Base-by-base conservation (phyloP, 2,797 vertebrate species). In the Numenius phaeopus region DNA sequence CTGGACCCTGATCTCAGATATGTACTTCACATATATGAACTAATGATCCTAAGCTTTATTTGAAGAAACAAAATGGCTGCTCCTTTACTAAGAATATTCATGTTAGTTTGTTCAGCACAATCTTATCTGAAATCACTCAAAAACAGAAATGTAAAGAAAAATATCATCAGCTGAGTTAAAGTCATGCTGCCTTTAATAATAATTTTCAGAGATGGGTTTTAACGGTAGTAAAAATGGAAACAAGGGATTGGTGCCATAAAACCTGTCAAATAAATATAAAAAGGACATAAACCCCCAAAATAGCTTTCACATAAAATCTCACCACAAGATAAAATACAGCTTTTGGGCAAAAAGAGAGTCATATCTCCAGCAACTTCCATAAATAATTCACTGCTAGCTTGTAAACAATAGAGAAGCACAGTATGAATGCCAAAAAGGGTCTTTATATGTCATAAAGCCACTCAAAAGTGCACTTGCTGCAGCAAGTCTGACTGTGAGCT, bases 371-470 rank as follows among this genome's bases (percentile, higher is more conserved):
- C 67, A 98, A 97, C 95, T 97, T 97, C 96, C 95, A 97, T 98
- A 98, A 97, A 98, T 98, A 98, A 98, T 98, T 98, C 97, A 98
- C 96, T 94, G 93, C 90, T 96, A 97, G 96, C 96, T 98, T 98
- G 97, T 98, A 98, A 98, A 98, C 98, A 98, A 98, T 95, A 97
- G 91, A 97, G 80, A 50, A 96, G 94, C 97, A 97, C 97, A 98
- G 97, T 98, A 95, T 98, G 98, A 98, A 98, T 98, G 96, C 96
- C 97, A 98, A 97, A 96, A 89, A 98, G 90, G 94, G 96, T 97
- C 98, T 98, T 98, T 97, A 95, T 97, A 96, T 98, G 98, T 98
- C 98, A 98, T 97, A 98, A 98, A 98, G 97, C 94, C 97, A 98
- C 97, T 98, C 97, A 95, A 97, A 98, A 98, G 97, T 97, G 92